phyloP scores from a whole-genome alignment of 2,888 invertebrate genomes.

The Noctua janthina region DNA sequence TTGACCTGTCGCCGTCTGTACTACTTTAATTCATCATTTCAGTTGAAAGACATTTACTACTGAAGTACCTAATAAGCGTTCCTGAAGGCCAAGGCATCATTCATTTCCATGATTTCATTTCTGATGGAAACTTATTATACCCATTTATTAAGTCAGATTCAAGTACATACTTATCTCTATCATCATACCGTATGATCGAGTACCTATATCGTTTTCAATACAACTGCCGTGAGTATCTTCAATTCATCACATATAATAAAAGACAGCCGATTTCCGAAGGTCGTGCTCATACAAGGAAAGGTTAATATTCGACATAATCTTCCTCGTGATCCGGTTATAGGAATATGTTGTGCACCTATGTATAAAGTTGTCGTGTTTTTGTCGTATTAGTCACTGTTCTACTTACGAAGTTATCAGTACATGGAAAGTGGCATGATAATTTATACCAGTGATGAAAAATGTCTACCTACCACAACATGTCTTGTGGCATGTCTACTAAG shows the following conservation, averaged over 20 bases:
- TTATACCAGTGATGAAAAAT: conserved; percentile 32
- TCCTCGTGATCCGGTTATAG: conserved; percentile 40
- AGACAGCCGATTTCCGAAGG: conserved; percentile 33
- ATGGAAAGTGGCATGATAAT: conserved; percentile 40
- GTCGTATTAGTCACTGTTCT: conserved; percentile 48
- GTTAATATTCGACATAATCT: conserved; percentile 43
- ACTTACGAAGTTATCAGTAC: conserved; percentile 43
- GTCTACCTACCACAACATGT: not conserved
- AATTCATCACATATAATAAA: conserved; percentile 42
- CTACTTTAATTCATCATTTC: not conserved
- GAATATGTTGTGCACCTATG: conserved; percentile 16
- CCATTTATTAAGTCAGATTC: conserved; percentile 3
- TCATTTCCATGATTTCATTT: not conserved
- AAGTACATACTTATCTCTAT: not conserved
- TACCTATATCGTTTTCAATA: conserved; percentile 19
- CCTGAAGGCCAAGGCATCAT: not conserved
- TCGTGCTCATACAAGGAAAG: conserved; percentile 19
- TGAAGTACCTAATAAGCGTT: not conserved
- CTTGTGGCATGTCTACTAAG: not conserved
- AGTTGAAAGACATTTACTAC: not conserved
- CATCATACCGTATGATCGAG: conserved; percentile 16
- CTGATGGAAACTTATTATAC: not conserved
- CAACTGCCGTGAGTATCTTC: conserved; percentile 14
- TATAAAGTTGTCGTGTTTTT: conserved; percentile 14
- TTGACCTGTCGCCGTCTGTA: not conserved